Evolutionary conservation across 1,140 invertebrate species (phyloP), one percentile per base, ranked within the genome.

Genomic region (Habropoda laboriosa): DNA sequence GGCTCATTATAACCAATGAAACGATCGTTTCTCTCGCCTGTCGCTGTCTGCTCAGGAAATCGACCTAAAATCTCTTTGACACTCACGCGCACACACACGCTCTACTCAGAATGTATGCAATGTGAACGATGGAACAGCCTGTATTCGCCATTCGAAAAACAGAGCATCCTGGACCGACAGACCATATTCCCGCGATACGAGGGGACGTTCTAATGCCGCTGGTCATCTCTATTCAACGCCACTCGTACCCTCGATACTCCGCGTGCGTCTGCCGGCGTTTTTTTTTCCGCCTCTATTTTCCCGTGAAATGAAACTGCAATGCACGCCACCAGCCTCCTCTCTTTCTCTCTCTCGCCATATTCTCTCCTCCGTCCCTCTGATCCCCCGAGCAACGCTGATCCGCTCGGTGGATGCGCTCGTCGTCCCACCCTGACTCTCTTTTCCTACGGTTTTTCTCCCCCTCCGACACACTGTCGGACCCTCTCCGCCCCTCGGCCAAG

Each of bases 241-340:
- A 49, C 51, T 71, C 82, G 55, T 61, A 80, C 49, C 73, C 83
- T 72, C 79, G 79, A 86, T 85, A 83, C 66, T 78, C 79, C 81
- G n/a, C n/a, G 77, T 61, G 38, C 49, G 77, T 71, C 64, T 66
- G 32, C 61, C 51, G n/a, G 30, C 32, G 27, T 75, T 80, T 63
- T 67, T 53, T 81, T 89, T 89, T 88, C 85, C 87, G 74, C 85
- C 76, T 86, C 77, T 87, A 86, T 86, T 83, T 82, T 75, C 71
- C 87, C 73, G 85, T 87, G 87, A 89, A 89, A 90, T 86, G 87
- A 88, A 88, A 88, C 86, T 89, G 87, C 83, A 81, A 67, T 75
- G 73, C 79, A 74, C 60, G 72, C 75, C 72, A 66, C 47, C 60
- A 8, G 24, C 16, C 38, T 53, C 40, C 72, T 81, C 81, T 64